Base-by-base conservation (phyloP, 2,797 vertebrate genomes). In the Sorex maritimensis region DNA sequence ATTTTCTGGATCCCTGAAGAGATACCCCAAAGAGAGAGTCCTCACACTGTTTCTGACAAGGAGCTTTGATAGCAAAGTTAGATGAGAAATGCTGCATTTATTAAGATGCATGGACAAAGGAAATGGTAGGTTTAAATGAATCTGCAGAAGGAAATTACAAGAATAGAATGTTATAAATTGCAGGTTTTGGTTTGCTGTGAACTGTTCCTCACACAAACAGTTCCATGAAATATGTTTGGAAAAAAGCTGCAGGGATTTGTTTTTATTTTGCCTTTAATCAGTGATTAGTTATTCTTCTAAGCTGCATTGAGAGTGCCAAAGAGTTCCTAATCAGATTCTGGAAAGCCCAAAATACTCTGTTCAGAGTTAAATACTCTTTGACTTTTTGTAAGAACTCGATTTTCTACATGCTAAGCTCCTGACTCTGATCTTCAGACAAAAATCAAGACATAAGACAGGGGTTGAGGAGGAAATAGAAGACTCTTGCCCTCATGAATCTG, bases 251-350 rank as follows among this genome's bases (percentile, higher is more conserved):
- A 52, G 15, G 7, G 21, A 69, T 68, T 74, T 65, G 21, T 24
- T 90, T 24, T 72, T 65, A 10, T 44, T 81, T 52, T 46, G 34
- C 30, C 28, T 95, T 92, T 68, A 49, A 67, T 15, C 58, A 41
- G 30, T 81, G 24, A 55, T 52, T 71, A 69, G 23, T 86, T 34
- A 87, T 58, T 92, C 44, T 73, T 14, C 38, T 63, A 46, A 73
- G 38, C n/a, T 15, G 68, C 19, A 41, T n/a, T 30, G 81, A 73
- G 87, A 92, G 91, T 38, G 11, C 49, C 63, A 26, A 9, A 46
- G 28, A 63, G 38, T 34, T 92, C 91, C 85, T 90, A 73, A 77
- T 61, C 24, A 58, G 81, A 10, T 23, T 86, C 49, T 34, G 41
- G 23, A 83, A 44, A 72, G 3, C 81, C 28, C 4, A 4, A 65